Conservation (phyloP, 30 jellyfish, hydroid and myxozoan genomes). For the Aurelia aurita region DNA sequence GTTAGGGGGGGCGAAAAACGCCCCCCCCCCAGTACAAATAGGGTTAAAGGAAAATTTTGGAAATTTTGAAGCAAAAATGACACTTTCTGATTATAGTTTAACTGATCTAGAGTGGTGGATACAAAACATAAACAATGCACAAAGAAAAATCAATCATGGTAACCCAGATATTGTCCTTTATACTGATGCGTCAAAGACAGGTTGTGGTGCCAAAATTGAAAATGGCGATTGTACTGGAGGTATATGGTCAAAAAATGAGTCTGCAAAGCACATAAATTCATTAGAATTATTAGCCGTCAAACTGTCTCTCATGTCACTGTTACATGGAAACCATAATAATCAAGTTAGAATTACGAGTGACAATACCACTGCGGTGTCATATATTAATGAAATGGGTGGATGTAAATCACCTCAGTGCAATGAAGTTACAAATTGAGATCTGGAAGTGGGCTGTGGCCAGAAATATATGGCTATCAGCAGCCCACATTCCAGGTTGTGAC, state of each 20-base stretch:
- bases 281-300: constrained; percentile 25
- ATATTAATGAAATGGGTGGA: constrained; percentile 54
- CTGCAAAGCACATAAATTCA: constrained; percentile 11
- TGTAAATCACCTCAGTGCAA: constrained; percentile 32
- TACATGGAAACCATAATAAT: neutral
- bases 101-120: constrained; percentile 52
- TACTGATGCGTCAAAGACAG: constrained; percentile 50
- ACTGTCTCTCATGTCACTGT: constrained; percentile 16
- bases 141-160: constrained; percentile 10
- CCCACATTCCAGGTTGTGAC: constrained; percentile 37
- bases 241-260: constrained; percentile 17
- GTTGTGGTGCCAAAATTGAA: constrained; percentile 47
- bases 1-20: too few species aligned
- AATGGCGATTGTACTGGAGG: constrained; percentile 42
- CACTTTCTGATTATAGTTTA: constrained; percentile 22
- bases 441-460: constrained; percentile 33
- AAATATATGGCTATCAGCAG: constrained; percentile 20
- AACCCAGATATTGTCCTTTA: neutral
- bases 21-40: too few species aligned
- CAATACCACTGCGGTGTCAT: constrained; percentile 43
- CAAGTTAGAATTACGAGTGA: constrained; percentile 26
- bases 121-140: constrained; percentile 4
- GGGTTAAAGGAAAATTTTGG: constrained; percentile 38
- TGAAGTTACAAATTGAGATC: constrained; percentile 1
- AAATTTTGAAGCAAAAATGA: constrained; percentile 45